Evolutionary conservation across 2,113 vertebrate genomes (phyloP).

Genomic region (Mobula birostris): DNA sequence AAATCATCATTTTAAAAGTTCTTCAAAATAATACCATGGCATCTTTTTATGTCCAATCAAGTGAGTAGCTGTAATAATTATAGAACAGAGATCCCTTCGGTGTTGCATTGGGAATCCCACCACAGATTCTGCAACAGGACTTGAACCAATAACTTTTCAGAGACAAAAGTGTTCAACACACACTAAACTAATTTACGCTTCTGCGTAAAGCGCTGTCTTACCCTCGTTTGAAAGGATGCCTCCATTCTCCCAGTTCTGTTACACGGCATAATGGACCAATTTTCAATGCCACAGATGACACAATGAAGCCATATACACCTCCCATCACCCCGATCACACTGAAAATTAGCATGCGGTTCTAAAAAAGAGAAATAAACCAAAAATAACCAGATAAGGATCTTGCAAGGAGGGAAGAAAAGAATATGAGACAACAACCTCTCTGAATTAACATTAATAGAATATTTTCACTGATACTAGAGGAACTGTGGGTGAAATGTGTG

Average conservation of each 20-base stretch:
- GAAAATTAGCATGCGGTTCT: background rate
- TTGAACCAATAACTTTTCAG: too few species aligned
- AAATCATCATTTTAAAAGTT: background rate
- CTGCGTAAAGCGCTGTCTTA: background rate
- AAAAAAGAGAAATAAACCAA: background rate
- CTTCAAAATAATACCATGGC: too few species aligned
- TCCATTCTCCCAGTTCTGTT: constrained; percentile 27
- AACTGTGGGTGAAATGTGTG: too few species aligned
- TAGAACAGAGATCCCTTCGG: too few species aligned
- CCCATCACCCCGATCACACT: constrained; percentile 9
- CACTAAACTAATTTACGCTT: background rate
- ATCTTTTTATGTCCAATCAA: too few species aligned
- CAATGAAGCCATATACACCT: constrained; percentile 22
- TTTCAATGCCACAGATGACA: constrained; percentile 24
- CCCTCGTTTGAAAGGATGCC: constrained; percentile 16
- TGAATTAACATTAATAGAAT: background rate
- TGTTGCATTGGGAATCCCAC: too few species aligned
- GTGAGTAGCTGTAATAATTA: too few species aligned
- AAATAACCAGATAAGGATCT: background rate
- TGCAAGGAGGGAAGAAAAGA: background rate
- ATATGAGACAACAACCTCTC: background rate
- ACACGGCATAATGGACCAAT: constrained; percentile 21
- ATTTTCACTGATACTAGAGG: background rate
- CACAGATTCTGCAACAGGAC: too few species aligned
- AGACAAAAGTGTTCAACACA: too few species aligned